Base-by-base conservation (phyloP, 1,140 invertebrate genomes). In the Heliconius melpomene region DNA sequence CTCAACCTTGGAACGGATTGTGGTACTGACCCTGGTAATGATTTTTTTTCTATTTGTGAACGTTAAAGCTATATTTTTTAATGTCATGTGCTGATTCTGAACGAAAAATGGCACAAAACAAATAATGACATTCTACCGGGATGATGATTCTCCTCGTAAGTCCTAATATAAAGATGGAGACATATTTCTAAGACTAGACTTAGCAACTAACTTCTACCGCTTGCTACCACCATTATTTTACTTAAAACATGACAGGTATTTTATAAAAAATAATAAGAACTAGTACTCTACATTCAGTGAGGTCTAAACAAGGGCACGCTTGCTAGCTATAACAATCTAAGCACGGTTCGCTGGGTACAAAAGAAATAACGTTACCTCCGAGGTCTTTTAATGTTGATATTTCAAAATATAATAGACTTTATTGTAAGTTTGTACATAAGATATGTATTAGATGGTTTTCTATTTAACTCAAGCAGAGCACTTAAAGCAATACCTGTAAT, bases 301-400 rank as follows among this genome's bases (percentile, higher is more conserved):
- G 26, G 3, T 66, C 60, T 29, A 66, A 66, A 26, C 60, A 66
- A 29, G 60, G 57, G 57, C 57, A 26, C 13, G 60, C 23, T 29
- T 66, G 23, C 60, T 29, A 16, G 26, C 13, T 29, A 29, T 66
- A 66, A 66, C 11, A 29, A 66, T 29, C 26, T 66, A 66, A n/a
- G 60, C 60, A 26, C 60, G 60, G 60, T 66, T 66, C 60, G 60
- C 26, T 66, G 60, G 60, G 29, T 29, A 66, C 60, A 66, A 66
- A 66, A 66, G 60, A 29, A 66, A 66, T 66, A 29, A 3, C 3
- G 5, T 6, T 16, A 66, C 8, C 60, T 13, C 13, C 60, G 60
- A 66, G 60, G 23, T 26, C 60, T 66, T 66, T 66, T 66, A 66
- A 66, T 66, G 23, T 66, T 26, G 9, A 66, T 66, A 26, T 11